These are phyloP conservation scores for Leptopilina clavipes DNA, from an alignment of 1,140 invertebrate genomes.

Conservation along the genomic window DNA sequence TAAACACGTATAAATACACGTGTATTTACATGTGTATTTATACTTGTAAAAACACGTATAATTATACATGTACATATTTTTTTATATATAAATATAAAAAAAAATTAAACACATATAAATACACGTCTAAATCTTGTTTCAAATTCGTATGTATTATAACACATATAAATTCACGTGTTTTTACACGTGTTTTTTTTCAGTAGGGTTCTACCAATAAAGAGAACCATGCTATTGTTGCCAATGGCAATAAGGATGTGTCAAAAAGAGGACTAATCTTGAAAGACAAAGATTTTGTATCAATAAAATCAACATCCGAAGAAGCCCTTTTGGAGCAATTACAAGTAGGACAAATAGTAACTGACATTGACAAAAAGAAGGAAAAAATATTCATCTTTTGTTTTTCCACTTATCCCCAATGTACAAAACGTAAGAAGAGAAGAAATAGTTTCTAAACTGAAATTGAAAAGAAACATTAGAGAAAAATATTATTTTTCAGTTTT, in stretches of 20 bases:
- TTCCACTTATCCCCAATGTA: background rate
- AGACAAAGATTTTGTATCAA: background rate
- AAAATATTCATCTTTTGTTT: background rate
- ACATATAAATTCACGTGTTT: too few relatives aligned
- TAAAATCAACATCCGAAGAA: background rate
- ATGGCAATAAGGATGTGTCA: background rate
- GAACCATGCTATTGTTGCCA: background rate
- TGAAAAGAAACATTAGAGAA: background rate
- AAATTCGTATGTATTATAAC: too few relatives aligned
- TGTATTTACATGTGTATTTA: too few relatives aligned
- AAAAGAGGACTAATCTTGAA: background rate
- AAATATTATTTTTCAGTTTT: background rate
- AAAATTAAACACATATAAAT: too few relatives aligned
- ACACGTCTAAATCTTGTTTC: too few relatives aligned
- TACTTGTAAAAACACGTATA: too few relatives aligned
- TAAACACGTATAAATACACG: too few relatives aligned
- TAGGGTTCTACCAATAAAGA: slow-evolving; percentile 16
- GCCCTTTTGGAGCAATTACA: background rate
- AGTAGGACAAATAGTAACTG: slow-evolving; percentile 1
- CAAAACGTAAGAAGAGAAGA: background rate
- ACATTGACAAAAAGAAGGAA: background rate
- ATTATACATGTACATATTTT: too few relatives aligned
- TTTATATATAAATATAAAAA: too few relatives aligned
- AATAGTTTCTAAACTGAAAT: background rate
- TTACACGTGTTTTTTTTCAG: too few relatives aligned